phyloP scores from a whole-genome alignment of 1,140 invertebrate genomes.

The Campoletis sonorensis region DNA sequence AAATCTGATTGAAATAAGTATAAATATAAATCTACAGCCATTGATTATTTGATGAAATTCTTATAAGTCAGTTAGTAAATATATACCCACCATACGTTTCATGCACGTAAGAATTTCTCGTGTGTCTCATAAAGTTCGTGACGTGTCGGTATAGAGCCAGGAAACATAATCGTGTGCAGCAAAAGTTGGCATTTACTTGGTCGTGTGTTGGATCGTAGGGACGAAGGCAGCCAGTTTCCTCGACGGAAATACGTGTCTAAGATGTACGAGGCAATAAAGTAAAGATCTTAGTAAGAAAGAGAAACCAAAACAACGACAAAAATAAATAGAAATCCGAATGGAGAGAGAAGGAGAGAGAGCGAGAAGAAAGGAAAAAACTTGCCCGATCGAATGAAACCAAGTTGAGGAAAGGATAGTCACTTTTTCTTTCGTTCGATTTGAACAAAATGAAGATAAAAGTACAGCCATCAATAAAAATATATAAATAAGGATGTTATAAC shows the following conservation, averaged over 20 bases:
- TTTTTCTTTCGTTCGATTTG: slow-evolving; percentile 6
- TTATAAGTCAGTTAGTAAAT: too few species aligned
- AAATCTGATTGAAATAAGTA: too few species aligned
- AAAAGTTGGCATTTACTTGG: not conserved
- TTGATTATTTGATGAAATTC: too few species aligned
- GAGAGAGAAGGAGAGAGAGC: slow-evolving; percentile 28
- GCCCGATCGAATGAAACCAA: not conserved
- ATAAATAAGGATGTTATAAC: not conserved
- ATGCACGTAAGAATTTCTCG: not conserved
- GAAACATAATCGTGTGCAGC: slow-evolving; percentile 7
- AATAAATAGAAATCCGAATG: not conserved
- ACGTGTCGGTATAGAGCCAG: not conserved
- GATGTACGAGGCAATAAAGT: not conserved
- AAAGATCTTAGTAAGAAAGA: not conserved
- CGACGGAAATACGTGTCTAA: not conserved
- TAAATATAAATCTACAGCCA: too few species aligned
- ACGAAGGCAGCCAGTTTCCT: slow-evolving; percentile 6
- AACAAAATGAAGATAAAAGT: not conserved
- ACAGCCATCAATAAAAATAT: not conserved
- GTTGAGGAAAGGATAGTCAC: slow-evolving; percentile 3
- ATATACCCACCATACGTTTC: not conserved
- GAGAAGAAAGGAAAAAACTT: slow-evolving; percentile 20
- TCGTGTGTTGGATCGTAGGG: not conserved
- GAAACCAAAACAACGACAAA: not conserved
- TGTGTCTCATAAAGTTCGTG: slow-evolving; percentile 17